Percentiles rank a stretch among this genome's conserved stretches.
Evolutionary conservation across 2,888 invertebrate species (phyloP).

Genomic region (Drosophila conformis): DNA sequence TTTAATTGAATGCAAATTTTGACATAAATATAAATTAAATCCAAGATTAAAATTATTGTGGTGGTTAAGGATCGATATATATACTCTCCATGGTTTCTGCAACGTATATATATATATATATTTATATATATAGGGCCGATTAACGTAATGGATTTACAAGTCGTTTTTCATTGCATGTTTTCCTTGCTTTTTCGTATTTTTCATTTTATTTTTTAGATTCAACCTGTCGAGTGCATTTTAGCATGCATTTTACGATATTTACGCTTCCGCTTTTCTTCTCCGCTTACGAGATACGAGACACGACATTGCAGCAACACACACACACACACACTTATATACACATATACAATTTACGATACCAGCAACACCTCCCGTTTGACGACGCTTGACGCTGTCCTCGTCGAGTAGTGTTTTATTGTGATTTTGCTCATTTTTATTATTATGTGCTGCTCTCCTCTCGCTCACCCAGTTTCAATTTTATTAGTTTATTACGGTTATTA

Average conservation of each 20-base stretch:
- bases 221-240: slow-evolving; percentile 42
- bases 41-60: background rate
- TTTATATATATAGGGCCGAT: background rate
- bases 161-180: slow-evolving; percentile 36
- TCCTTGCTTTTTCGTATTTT: slow-evolving; percentile 2
- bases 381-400: slow-evolving; percentile 25
- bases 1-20: background rate
- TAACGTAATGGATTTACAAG: slow-evolving; percentile 27
- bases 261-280: slow-evolving; percentile 41
- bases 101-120: background rate
- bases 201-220: slow-evolving; percentile 49
- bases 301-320: slow-evolving; percentile 5
- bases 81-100: background rate
- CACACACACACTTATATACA: background rate
- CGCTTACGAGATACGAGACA: background rate
- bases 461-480: slow-evolving; percentile 76
- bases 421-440: slow-evolving; percentile 60
- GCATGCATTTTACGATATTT: slow-evolving; percentile 29
- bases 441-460: slow-evolving; percentile 35
- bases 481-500: slow-evolving; percentile 83
- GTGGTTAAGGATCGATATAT: background rate
- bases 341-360: slow-evolving; percentile 34
- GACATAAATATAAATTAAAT: background rate
- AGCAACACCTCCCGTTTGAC: slow-evolving; percentile 12
- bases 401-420: slow-evolving; percentile 67